Conservation (phyloP, 1,140 invertebrate genomes). For the Euwallacea fornicatus region DNA sequence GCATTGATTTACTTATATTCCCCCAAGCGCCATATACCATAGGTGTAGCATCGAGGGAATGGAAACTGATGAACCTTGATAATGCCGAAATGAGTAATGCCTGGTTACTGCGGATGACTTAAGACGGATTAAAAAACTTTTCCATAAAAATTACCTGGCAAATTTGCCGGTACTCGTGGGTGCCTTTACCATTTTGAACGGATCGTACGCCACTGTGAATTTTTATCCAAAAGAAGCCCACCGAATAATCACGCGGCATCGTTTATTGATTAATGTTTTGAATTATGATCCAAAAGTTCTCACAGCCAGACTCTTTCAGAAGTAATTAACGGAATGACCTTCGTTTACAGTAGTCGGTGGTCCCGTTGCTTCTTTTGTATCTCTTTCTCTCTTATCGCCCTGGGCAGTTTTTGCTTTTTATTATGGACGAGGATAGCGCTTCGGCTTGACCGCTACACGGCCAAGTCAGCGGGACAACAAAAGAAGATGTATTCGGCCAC, state of each 20-base stretch:
- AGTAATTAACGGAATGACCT: conserved; percentile 39
- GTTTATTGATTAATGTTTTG: conserved; percentile 38
- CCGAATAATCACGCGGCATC: conserved; percentile 28
- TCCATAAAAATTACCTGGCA: too few species aligned
- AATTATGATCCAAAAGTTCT: conserved; percentile 37
- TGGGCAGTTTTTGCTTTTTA: conserved; percentile 20
- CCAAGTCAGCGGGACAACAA: conserved; percentile 17
- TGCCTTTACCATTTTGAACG: too few species aligned
- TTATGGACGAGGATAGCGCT: conserved; percentile 7
- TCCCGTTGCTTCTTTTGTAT: conserved; percentile 34
- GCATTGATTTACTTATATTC: conserved; percentile 27
- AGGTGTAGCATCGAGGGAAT: not conserved
- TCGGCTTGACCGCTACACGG: conserved; percentile 18
- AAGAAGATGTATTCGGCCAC: conserved; percentile 20
- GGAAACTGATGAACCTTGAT: too few species aligned
- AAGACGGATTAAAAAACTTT: too few species aligned
- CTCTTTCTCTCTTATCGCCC: conserved; percentile 3
- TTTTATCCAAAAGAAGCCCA: conserved; percentile 7
- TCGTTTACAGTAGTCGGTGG: conserved; percentile 37
- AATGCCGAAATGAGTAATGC: too few species aligned
- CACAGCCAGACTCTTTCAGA: conserved; percentile 36
- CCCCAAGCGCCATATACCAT: conserved; percentile 3
- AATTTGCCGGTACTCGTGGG: too few species aligned
- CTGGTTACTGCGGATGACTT: not conserved
- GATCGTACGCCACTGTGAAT: conserved; percentile 11